A percentile compares a stretch with the other conserved stretches of the same genome.
These are phyloP conservation scores for Macquaria australasica DNA, from an alignment of 2,113 vertebrate genomes.

Conservation along the genomic window DNA sequence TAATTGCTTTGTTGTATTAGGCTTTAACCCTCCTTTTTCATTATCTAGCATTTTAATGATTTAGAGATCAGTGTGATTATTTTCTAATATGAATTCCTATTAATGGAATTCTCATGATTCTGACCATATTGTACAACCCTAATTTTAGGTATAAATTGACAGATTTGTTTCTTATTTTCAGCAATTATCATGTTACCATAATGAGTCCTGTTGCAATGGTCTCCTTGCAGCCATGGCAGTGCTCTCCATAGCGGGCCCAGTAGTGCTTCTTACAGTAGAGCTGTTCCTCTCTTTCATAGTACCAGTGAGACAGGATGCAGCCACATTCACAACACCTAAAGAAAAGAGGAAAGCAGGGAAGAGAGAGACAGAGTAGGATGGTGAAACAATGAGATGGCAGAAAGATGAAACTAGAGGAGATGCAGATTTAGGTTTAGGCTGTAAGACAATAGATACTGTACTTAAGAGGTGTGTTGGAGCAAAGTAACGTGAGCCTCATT, in stretches of 20 bases:
- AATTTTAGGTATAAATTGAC: not conserved
- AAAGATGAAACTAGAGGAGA: slow-evolving; percentile 19
- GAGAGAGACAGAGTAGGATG: too few relatives aligned
- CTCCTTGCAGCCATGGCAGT: slow-evolving; percentile 93
- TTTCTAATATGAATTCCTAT: not conserved
- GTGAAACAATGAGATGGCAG: not conserved
- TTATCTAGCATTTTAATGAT: not conserved
- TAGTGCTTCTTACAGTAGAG: slow-evolving; percentile 98
- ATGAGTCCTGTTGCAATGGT: slow-evolving; percentile 94
- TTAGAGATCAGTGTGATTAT: not conserved
- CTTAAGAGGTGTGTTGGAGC: not conserved
- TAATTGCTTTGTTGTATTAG: not conserved
- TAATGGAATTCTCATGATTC: too few relatives aligned
- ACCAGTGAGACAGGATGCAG: slow-evolving; percentile 91
- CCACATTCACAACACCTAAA: slow-evolving; percentile 93
- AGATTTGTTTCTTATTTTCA: not conserved
- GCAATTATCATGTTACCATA: slow-evolving; percentile 86
- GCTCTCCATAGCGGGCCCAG: slow-evolving; percentile 92
- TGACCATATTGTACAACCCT: not conserved
- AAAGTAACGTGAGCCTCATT: slow-evolving; percentile 49
- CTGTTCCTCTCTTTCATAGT: slow-evolving; percentile 94
- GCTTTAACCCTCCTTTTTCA: not conserved
- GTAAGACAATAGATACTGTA: slow-evolving; percentile 11
- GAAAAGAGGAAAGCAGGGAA: not conserved
- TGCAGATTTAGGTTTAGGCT: not conserved